These are phyloP conservation scores for Drosophila hydei DNA, from an alignment of 1,140 invertebrate genomes.

Conservation along the genomic window DNA sequence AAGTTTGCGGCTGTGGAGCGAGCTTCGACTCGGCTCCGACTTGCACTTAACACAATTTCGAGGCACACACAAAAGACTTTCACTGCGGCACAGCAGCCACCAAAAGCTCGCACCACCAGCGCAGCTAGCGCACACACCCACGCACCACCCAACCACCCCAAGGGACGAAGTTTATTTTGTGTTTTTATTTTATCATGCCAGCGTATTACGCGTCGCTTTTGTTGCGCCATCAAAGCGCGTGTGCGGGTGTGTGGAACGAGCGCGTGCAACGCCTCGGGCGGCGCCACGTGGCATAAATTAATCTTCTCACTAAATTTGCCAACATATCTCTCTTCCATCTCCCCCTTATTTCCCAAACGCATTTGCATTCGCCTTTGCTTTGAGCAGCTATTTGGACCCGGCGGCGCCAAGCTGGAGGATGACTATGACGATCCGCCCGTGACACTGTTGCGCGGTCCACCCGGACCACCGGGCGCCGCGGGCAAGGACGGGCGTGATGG, in stretches of 20 bases:
- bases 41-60: conserved; percentile 81
- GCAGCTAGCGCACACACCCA: conserved; percentile 5
- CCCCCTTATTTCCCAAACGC: conserved; percentile 7
- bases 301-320: conserved; percentile 72
- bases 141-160: not conserved
- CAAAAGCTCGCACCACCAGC: conserved; percentile 13
- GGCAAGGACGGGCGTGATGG: conserved; percentile 87
- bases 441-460: conserved; percentile 84
- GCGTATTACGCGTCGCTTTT: conserved; percentile 55
- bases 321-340: conserved; percentile 32
- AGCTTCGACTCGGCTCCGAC: conserved; percentile 54
- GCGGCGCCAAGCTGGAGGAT: conserved; percentile 77
- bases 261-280: conserved; percentile 68
- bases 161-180: not conserved
- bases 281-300: conserved; percentile 78
- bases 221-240: conserved; percentile 66
- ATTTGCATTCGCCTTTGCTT: conserved; percentile 17
- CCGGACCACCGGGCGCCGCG: conserved; percentile 86
- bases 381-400: conserved; percentile 79
- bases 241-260: conserved; percentile 51
- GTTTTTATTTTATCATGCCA: conserved; percentile 39
- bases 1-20: conserved; percentile 23
- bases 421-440: conserved; percentile 83
- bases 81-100: conserved; percentile 59
- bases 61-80: conserved; percentile 77